Percentiles rank a stretch among this genome's conserved stretches.
phyloP scores from a whole-genome alignment of 2,797 vertebrate species.

The Falco berigora region DNA sequence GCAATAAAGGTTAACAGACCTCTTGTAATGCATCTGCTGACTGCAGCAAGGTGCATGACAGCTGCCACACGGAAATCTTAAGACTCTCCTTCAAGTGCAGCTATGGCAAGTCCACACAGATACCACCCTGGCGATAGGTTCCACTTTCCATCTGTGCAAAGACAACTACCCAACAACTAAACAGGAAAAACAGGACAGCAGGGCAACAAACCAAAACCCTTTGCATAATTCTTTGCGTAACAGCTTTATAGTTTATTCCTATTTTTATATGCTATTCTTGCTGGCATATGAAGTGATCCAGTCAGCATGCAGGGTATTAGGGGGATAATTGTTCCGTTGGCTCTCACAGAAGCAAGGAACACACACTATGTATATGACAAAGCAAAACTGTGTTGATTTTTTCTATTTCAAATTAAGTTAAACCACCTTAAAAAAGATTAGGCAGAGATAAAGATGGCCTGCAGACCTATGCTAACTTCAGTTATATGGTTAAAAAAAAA shows the following conservation, averaged over 20 bases:
- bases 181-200: slow-evolving; percentile 55
- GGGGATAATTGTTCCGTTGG: not conserved
- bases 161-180: slow-evolving; percentile 60
- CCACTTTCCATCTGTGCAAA: slow-evolving; percentile 62
- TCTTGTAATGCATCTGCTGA: slow-evolving; percentile 55
- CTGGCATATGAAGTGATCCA: not conserved
- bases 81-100: slow-evolving; percentile 53
- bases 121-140: slow-evolving; percentile 35
- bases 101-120: slow-evolving; percentile 57
- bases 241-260: not conserved
- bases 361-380: not conserved
- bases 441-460: not conserved
- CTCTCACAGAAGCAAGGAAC: slow-evolving; percentile 6
- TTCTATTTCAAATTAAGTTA: not conserved
- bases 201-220: slow-evolving; percentile 58
- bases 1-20: slow-evolving; percentile 65
- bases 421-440: not conserved
- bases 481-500: not conserved
- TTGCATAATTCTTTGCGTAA: not conserved
- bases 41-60: slow-evolving; percentile 57
- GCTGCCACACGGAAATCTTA: slow-evolving; percentile 52
- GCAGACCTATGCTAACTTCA: not conserved
- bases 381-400: slow-evolving; percentile 1
- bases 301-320: slow-evolving; percentile 13
- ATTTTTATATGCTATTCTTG: not conserved